Evolutionary conservation across 2,797 vertebrate genomes (phyloP).

Genomic region (Oryzias sinensis): DNA sequence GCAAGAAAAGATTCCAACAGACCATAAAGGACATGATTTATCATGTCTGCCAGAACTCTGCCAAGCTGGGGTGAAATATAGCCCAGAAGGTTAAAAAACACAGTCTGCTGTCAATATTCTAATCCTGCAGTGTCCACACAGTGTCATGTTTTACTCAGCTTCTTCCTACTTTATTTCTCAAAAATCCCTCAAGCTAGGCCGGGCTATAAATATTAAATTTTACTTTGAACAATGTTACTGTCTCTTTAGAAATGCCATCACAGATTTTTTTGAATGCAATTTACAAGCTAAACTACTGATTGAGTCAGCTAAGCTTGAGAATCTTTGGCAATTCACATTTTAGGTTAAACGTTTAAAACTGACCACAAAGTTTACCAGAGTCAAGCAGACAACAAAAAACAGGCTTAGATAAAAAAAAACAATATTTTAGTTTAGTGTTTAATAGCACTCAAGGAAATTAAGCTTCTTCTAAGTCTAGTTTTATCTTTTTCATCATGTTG

Average conservation of each 20-base stretch:
- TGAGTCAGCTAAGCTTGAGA: background rate
- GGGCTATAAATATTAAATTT: constrained; percentile 44
- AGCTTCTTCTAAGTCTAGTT: too few relatives aligned
- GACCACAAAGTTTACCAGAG: too few relatives aligned
- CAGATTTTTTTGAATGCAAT: background rate
- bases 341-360: too few relatives aligned
- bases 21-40: constrained; percentile 77
- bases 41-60: constrained; percentile 72
- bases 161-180: constrained; percentile 52
- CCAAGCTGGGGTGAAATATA: constrained; percentile 70
- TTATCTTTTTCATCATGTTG: too few relatives aligned
- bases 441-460: too few relatives aligned
- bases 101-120: constrained; percentile 66
- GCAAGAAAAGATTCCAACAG: constrained; percentile 73
- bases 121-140: constrained; percentile 64
- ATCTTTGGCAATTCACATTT: too few relatives aligned
- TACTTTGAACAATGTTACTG: constrained; percentile 8
- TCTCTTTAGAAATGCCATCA: constrained; percentile 2
- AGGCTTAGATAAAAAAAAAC: too few relatives aligned
- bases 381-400: too few relatives aligned
- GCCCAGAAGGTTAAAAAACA: constrained; percentile 59
- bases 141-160: constrained; percentile 46
- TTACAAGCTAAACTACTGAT: background rate
- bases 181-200: constrained; percentile 32
- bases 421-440: too few relatives aligned